Percentiles rank a stretch among this genome's conserved stretches.
These are phyloP conservation scores for Chloroclysta siterata DNA, from an alignment of 2,888 invertebrate genomes.

Conservation along the genomic window DNA sequence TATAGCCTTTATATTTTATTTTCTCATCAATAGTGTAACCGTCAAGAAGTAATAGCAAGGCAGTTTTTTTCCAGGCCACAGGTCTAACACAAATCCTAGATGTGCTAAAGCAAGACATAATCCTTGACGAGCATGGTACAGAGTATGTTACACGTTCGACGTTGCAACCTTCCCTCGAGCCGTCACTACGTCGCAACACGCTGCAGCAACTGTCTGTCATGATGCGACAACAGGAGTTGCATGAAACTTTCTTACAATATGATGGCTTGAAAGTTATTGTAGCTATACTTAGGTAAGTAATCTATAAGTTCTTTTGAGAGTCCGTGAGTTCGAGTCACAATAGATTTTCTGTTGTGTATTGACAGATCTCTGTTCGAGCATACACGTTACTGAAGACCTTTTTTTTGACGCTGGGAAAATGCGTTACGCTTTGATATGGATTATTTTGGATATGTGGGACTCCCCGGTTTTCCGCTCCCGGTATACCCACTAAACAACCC, in stretches of 20 bases:
- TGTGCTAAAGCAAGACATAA: conserved; percentile 75
- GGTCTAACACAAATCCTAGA: conserved; percentile 74
- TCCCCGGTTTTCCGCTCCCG: too few relatives aligned
- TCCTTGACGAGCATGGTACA: conserved; percentile 60
- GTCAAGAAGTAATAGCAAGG: not conserved
- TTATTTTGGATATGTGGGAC: too few relatives aligned
- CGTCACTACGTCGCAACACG: conserved; percentile 87
- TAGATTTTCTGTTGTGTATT: too few relatives aligned
- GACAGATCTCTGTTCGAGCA: too few relatives aligned
- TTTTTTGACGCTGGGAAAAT: too few relatives aligned
- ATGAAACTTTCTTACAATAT: conserved; percentile 84
- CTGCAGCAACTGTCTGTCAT: conserved; percentile 88
- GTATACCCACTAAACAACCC: too few relatives aligned
- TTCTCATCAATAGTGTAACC: too few relatives aligned
- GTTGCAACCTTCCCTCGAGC: conserved; percentile 78
- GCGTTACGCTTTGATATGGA: too few relatives aligned
- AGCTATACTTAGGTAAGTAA: conserved; percentile 65
- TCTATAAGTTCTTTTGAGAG: too few relatives aligned
- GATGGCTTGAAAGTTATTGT: conserved; percentile 82
- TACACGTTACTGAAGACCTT: too few relatives aligned
- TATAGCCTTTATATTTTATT: too few relatives aligned
- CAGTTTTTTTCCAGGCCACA: conserved; percentile 55
- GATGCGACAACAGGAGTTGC: conserved; percentile 86
- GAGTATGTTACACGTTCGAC: conserved; percentile 50
- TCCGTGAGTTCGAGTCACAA: too few relatives aligned